A percentile compares a stretch with the other conserved stretches of the same genome.
phyloP scores from a whole-genome alignment of 2,797 vertebrate species.

The Sebastes ruberrimus region DNA sequence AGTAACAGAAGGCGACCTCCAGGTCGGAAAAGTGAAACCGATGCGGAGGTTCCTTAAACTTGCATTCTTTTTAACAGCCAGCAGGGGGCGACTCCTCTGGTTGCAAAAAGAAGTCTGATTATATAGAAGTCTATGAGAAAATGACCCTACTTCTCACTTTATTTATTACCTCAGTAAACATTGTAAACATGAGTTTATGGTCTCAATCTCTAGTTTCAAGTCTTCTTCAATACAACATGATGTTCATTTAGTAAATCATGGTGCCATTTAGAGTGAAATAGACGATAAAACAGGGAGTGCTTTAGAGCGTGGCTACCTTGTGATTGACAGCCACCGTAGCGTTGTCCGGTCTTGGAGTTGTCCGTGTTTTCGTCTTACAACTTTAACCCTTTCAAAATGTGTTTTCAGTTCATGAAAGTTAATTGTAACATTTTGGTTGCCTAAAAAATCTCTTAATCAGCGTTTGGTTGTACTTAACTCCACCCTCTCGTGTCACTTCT shows the following conservation, averaged over 20 bases:
- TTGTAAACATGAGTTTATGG: background rate
- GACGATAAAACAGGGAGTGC: fast-evolving
- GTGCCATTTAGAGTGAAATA: background rate
- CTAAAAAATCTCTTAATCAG: background rate
- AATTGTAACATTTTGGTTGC: background rate
- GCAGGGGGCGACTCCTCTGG: background rate
- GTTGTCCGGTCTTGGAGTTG: background rate
- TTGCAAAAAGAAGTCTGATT: background rate
- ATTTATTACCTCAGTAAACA: background rate
- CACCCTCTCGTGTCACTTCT: background rate
- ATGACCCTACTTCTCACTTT: too few relatives aligned
- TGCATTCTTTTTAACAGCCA: too few relatives aligned
- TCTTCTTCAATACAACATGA: background rate
- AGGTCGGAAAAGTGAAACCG: background rate
- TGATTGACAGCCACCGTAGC: background rate
- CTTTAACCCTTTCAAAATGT: background rate
- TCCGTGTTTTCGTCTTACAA: background rate
- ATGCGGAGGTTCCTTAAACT: background rate
- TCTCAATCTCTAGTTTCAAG: background rate
- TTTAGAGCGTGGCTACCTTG: background rate
- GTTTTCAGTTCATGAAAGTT: background rate
- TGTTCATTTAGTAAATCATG: background rate
- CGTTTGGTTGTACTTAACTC: background rate
- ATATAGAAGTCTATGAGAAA: background rate
- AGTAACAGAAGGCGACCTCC: background rate